Evolutionary conservation across 2,888 invertebrate genomes (phyloP).

Genomic region (Drosophila subquinaria): DNA sequence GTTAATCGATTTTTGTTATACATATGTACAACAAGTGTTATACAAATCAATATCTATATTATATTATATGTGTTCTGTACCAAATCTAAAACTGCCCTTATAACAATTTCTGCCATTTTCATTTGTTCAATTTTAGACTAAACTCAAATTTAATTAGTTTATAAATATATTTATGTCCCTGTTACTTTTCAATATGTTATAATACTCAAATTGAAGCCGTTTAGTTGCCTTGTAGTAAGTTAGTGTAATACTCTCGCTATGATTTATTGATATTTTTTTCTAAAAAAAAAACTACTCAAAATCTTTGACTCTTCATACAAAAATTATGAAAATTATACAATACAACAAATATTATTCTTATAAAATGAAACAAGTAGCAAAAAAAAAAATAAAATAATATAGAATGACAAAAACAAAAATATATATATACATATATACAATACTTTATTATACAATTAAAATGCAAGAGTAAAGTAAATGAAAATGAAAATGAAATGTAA

Average conservation of each 20-base stretch:
- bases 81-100: constrained; percentile 51
- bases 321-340: constrained; percentile 58
- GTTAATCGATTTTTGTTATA: constrained; percentile 61
- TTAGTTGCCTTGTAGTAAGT: constrained; percentile 84
- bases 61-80: constrained; percentile 52
- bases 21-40: constrained; percentile 27
- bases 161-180: constrained; percentile 30
- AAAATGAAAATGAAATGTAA: constrained; percentile 41
- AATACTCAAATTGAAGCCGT: constrained; percentile 75
- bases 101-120: constrained; percentile 68
- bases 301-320: constrained; percentile 63
- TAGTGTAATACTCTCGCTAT: constrained; percentile 65
- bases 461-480: constrained; percentile 44
- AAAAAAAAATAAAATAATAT: constrained; percentile 10
- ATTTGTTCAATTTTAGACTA: constrained; percentile 30
- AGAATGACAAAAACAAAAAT: constrained; percentile 36
- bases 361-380: constrained; percentile 61
- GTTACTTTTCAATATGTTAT: constrained; percentile 42
- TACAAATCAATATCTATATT: constrained; percentile 10
- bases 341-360: constrained; percentile 70
- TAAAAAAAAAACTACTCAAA: constrained; percentile 47
- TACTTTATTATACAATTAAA: constrained; percentile 66
- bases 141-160: constrained; percentile 46
- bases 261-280: constrained; percentile 48
- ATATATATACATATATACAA: constrained; percentile 54